Base-by-base conservation (phyloP, 2,113 vertebrate genomes). In the Thinocorus orbignyianus region DNA sequence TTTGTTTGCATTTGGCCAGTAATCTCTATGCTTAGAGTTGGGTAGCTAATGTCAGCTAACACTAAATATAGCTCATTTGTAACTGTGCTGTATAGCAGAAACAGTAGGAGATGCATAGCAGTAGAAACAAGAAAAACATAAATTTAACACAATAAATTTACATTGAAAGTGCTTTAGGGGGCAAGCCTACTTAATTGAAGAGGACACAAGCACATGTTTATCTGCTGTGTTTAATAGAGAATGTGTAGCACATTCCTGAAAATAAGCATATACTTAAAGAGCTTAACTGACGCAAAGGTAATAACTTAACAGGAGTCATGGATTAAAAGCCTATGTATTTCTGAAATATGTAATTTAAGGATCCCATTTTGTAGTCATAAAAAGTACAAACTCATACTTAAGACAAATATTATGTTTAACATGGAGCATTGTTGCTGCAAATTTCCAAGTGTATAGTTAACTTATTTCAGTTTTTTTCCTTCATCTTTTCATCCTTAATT, bases 121-220 rank as follows among this genome's bases (percentile, higher is more conserved):
- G 83, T 94, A 93, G 90, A 95, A 94, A 79, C 49, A 95, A 92
- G 96, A 79, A 95, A 89, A 94, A 62, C 94, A 81, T 93, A 77
- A 85, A 92, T 92, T 95, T 95, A 95, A 86, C 88, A 66, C 93
- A 96, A 78, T 97, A 92, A 97, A 96, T 97, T 92, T 94, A 82
- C 88, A 88, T 48, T 97, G 90, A 95, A 95, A 94, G 81, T 95
- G 93, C 31, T 81, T 97, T 92, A 85, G 73, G 83, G 73, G 92
- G 14, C 55, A 91, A 92, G 49, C 88, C 58, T 91, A 54, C 74
- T 93, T 94, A 88, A 92, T 71, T 96, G 55, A 89, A 84, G 80
- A 92, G 86, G 65, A 74, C 49, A 49, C 72, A 88, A 89, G 65
- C 73, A 82, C 71, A 31, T 91, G 73, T 90, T 96, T 93, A 73